These are phyloP conservation scores for Mobula birostris DNA, from an alignment of 2,113 vertebrate species.

Conservation along the genomic window DNA sequence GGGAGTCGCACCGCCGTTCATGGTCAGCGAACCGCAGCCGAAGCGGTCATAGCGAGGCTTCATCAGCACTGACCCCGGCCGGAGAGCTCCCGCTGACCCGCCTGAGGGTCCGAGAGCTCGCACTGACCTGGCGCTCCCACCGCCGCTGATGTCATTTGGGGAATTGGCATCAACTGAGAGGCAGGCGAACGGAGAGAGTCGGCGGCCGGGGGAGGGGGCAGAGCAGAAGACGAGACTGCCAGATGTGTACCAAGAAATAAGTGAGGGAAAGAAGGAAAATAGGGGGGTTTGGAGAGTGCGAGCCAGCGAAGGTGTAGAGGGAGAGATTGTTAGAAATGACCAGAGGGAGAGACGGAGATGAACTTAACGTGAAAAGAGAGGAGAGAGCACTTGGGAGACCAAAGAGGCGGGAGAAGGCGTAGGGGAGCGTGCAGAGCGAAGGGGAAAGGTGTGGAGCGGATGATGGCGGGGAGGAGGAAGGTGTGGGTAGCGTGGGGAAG, in stretches of 20 bases:
- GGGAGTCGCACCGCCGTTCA: slow-evolving; percentile 68
- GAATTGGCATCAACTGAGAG: slow-evolving; percentile 53
- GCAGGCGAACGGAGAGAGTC: not conserved
- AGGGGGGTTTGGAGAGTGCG: not conserved
- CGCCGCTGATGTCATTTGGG: slow-evolving; percentile 70
- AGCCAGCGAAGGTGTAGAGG: not conserved
- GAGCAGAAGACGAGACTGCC: too few species aligned
- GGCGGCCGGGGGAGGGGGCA: not conserved
- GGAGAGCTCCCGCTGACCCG: slow-evolving; percentile 40
- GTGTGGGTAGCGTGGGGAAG: too few species aligned
- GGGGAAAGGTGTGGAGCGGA: too few species aligned
- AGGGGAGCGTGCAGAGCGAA: too few species aligned
- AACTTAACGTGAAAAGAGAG: too few species aligned
- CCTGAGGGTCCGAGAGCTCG: slow-evolving; percentile 27
- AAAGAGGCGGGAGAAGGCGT: too few species aligned
- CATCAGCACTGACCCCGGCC: slow-evolving; percentile 68
- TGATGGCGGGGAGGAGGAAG: too few species aligned
- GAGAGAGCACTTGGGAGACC: too few species aligned
- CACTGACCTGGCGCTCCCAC: slow-evolving; percentile 44
- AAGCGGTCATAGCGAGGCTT: slow-evolving; percentile 82
- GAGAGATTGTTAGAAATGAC: not conserved
- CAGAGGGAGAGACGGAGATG: not conserved
- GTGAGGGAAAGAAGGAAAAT: not conserved
- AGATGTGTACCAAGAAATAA: too few species aligned
- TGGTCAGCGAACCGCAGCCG: slow-evolving; percentile 71